A percentile compares a stretch with the other conserved stretches of the same genome.
These are phyloP conservation scores for Caenorhabditis sp. DNA, from an alignment of 2,888 invertebrate genomes.

Conservation along the genomic window DNA sequence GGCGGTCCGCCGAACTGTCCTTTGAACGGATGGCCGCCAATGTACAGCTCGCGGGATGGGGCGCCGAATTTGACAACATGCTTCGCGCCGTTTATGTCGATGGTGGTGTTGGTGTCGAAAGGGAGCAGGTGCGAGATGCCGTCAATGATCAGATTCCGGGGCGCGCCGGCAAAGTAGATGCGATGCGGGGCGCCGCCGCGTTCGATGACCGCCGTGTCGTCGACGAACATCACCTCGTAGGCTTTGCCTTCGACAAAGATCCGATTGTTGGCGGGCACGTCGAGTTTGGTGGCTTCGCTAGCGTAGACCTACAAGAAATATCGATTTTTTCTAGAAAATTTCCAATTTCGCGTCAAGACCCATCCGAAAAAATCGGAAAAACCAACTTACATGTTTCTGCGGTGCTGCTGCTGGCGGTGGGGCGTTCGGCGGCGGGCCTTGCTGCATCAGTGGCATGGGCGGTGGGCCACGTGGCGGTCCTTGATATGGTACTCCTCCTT, in stretches of 20 bases:
- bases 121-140: constrained; percentile 73
- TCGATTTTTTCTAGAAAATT: not conserved
- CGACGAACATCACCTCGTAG: constrained; percentile 82
- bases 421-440: not conserved
- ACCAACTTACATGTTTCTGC: constrained; percentile 12
- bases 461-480: too few relatives aligned
- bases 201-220: constrained; percentile 81
- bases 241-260: constrained; percentile 83
- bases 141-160: constrained; percentile 82
- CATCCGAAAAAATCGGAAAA: too few relatives aligned
- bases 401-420: not conserved
- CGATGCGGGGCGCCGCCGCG: constrained; percentile 81
- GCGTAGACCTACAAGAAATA: constrained; percentile 25
- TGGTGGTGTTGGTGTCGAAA: constrained; percentile 77
- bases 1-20: constrained; percentile 90
- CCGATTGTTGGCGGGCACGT: constrained; percentile 82
- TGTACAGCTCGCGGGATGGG: constrained; percentile 92
- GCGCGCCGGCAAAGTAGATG: constrained; percentile 80
- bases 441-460: constrained; percentile 7
- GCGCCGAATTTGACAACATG: constrained; percentile 91
- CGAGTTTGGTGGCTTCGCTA: constrained; percentile 73
- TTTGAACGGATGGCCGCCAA: constrained; percentile 93
- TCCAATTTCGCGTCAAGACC: not conserved
- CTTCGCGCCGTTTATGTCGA: constrained; percentile 83
- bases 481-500: not conserved